Conservation (phyloP, 30 jellyfish, hydroid and myxozoan genomes). For the Turritopsis dohrnii region DNA sequence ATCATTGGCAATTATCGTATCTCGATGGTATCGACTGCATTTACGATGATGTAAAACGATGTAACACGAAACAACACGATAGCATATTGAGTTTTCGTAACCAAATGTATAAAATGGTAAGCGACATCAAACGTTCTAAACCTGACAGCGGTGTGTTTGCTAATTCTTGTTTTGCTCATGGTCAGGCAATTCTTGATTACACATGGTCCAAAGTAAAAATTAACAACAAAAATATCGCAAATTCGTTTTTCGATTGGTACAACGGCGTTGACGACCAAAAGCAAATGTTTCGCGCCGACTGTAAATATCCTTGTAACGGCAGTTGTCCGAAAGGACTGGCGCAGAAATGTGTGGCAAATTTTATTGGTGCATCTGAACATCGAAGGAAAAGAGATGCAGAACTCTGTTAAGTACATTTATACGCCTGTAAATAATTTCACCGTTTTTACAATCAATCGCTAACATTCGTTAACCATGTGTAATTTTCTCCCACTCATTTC, state of each 20-base stretch:
- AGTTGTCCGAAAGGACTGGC: constrained; percentile 90
- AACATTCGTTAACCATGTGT: too few relatives aligned
- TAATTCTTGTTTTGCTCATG: constrained; percentile 93
- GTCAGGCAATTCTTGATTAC: constrained; percentile 87
- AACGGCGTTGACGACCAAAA: constrained; percentile 26
- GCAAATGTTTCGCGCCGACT: constrained; percentile 38
- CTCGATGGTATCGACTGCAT: constrained; percentile 68
- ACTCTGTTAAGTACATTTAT: constrained; percentile 38
- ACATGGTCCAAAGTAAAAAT: constrained; percentile 86
- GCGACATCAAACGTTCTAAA: constrained; percentile 22
- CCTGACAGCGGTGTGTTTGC: constrained; percentile 74
- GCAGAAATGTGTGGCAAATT: constrained; percentile 59
- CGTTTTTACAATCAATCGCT: neutral
- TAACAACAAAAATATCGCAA: constrained; percentile 45
- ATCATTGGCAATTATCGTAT: constrained; percentile 94
- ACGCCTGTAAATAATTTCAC: constrained; percentile 10
- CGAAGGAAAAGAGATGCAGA: constrained; percentile 73
- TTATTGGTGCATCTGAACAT: constrained; percentile 48
- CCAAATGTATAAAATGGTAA: constrained; percentile 44
- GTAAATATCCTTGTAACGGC: constrained; percentile 88
- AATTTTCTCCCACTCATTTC: too few relatives aligned
- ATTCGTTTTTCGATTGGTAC: constrained; percentile 68
- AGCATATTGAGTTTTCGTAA: constrained; percentile 63
- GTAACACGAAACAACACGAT: constrained; percentile 53
- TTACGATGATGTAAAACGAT: constrained; percentile 51